phyloP scores from a whole-genome alignment of 2,113 vertebrate species.

The Pterophyllum scalare region DNA sequence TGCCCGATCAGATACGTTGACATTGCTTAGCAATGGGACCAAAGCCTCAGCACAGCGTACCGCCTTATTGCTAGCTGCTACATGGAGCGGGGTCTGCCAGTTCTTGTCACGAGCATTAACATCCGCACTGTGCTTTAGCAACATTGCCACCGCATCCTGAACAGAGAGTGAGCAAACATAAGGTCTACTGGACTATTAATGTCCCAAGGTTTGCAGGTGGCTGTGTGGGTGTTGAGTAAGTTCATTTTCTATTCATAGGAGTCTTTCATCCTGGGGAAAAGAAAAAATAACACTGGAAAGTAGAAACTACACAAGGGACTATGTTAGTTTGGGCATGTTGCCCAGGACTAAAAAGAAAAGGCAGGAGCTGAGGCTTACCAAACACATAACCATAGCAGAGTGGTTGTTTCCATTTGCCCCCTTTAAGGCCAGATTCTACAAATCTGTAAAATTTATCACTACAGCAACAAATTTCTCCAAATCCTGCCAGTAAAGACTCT shows the following conservation, averaged over 20 bases:
- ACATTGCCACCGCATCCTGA: constrained; percentile 94
- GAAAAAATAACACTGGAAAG: constrained; percentile 4
- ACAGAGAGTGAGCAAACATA: not conserved
- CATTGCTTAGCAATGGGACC: constrained; percentile 93
- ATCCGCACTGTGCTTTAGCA: constrained; percentile 97
- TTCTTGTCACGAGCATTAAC: constrained; percentile 98
- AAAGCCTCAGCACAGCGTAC: constrained; percentile 94
- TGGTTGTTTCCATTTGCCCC: not conserved
- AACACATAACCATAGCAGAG: constrained; percentile 2
- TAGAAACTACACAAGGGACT: not conserved
- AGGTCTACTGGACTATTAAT: not conserved
- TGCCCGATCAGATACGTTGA: constrained; percentile 94
- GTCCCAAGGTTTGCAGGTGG: constrained; percentile 34
- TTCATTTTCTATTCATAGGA: constrained; percentile 40
- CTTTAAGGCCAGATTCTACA: constrained; percentile 10
- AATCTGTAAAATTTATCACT: not conserved
- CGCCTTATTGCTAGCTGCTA: constrained; percentile 95
- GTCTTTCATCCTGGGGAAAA: not conserved
- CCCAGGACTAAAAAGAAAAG: constrained; percentile 11
- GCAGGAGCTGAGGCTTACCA: constrained; percentile 12
- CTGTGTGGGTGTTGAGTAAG: constrained; percentile 13
- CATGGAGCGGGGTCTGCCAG: constrained; percentile 97
- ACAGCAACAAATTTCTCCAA: not conserved
- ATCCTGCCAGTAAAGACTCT: not conserved
- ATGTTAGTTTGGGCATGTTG: constrained; percentile 15